Evolutionary conservation across 2,888 invertebrate species (phyloP).

Genomic region (Platypus cylindrus): DNA sequence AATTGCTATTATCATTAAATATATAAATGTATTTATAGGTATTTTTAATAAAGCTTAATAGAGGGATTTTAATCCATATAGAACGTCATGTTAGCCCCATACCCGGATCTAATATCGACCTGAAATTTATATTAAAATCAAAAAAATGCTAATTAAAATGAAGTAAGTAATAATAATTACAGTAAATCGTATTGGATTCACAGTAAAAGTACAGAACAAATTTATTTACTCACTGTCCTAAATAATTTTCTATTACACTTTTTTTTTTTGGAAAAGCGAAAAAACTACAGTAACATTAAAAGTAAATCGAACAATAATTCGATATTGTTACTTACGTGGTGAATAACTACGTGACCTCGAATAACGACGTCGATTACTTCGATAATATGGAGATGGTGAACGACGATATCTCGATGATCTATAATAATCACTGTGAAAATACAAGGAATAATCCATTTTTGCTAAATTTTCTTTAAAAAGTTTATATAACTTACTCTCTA

Average conservation of each 20-base stretch:
- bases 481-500: slow-evolving; percentile 30
- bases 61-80: too few species aligned
- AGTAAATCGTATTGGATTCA: neutral
- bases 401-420: slow-evolving; percentile 23
- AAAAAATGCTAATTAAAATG: slow-evolving; percentile 13
- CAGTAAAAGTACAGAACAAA: neutral
- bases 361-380: slow-evolving; percentile 24
- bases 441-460: slow-evolving; percentile 3
- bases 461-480: too few species aligned
- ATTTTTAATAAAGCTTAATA: too few species aligned
- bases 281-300: too few species aligned
- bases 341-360: slow-evolving; percentile 29
- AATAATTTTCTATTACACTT: too few species aligned
- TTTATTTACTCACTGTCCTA: slow-evolving; percentile 1
- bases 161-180: too few species aligned
- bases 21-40: too few species aligned
- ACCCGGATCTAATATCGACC: slow-evolving; percentile 27
- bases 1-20: too few species aligned
- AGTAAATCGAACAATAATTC: too few species aligned
- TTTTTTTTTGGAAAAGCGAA: too few species aligned
- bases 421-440: slow-evolving; percentile 24
- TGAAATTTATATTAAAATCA: slow-evolving; percentile 29
- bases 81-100: too few species aligned
- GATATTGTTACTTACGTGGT: slow-evolving; percentile 29
- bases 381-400: slow-evolving; percentile 27